Percentiles rank a stretch among this genome's conserved stretches.
These are phyloP conservation scores for Muntiacus reevesi DNA, from an alignment of 2,113 vertebrate genomes.

Conservation along the genomic window DNA sequence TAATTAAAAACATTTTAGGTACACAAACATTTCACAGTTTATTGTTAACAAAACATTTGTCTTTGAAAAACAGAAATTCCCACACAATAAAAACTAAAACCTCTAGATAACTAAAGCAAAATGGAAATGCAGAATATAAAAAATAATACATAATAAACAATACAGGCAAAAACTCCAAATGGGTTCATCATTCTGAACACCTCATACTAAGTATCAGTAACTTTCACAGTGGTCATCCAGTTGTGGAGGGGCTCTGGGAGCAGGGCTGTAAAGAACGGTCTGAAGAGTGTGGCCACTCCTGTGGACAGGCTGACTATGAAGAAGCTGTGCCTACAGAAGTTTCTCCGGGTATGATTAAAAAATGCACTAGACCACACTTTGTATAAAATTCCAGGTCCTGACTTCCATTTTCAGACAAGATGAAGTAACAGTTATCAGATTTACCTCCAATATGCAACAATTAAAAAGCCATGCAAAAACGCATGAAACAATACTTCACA, in stretches of 20 bases:
- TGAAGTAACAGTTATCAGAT: background rate
- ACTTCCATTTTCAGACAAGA: background rate
- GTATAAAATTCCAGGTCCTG: background rate
- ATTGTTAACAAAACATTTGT: background rate
- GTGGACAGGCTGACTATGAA: background rate
- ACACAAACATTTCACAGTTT: background rate
- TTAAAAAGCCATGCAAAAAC: background rate
- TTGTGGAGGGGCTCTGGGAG: background rate
- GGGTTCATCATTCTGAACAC: background rate
- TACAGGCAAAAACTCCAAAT: background rate
- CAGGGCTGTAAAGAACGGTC: background rate
- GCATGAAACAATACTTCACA: background rate
- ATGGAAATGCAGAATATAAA: background rate
- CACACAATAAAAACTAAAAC: background rate
- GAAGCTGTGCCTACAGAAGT: background rate
- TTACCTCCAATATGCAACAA: background rate
- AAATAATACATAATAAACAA: background rate
- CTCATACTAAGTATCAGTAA: background rate
- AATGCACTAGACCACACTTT: background rate
- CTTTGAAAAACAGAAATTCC: background rate
- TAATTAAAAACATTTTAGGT: background rate
- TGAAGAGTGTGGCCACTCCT: background rate
- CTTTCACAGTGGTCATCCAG: background rate
- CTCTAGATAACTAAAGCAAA: background rate
- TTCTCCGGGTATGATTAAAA: background rate